Evolutionary conservation across 1,140 invertebrate genomes (phyloP).

Genomic region (Drosophila persimilis): DNA sequence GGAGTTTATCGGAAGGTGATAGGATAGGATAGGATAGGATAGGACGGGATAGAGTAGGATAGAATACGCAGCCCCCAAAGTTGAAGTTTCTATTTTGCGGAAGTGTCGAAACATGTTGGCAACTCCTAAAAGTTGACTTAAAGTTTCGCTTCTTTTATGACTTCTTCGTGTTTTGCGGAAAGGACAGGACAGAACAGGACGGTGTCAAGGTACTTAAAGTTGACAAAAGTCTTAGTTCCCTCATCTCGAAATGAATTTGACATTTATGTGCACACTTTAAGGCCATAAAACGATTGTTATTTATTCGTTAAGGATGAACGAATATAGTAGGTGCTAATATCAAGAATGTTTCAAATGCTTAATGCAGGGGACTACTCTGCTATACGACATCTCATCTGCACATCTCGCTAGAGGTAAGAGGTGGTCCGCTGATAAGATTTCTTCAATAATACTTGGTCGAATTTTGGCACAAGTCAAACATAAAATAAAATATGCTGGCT

Average conservation of each 20-base stretch:
- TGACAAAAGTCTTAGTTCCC: constrained; percentile 1
- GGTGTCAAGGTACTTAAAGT: constrained; percentile 42
- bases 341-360: too few relatives aligned
- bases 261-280: too few relatives aligned
- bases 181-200: neutral
- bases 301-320: too few relatives aligned
- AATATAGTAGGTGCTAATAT: too few relatives aligned
- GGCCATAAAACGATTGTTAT: too few relatives aligned
- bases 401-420: too few relatives aligned
- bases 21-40: constrained; percentile 63
- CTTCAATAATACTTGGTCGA: constrained; percentile 27
- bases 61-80: neutral
- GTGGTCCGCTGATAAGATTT: too few relatives aligned
- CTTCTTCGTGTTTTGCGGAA: constrained; percentile 25
- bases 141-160: constrained; percentile 66
- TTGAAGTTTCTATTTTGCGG: constrained; percentile 58
- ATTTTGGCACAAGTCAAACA: constrained; percentile 9
- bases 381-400: too few relatives aligned
- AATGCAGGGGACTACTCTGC: too few relatives aligned
- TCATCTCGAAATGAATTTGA: too few relatives aligned
- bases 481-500: constrained; percentile 19
- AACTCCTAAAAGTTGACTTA: constrained; percentile 70
- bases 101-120: constrained; percentile 74
- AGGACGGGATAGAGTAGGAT: constrained; percentile 5
- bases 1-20: constrained; percentile 69